phyloP scores from a whole-genome alignment of 1,140 invertebrate genomes.

The Drosophila athabasca region DNA sequence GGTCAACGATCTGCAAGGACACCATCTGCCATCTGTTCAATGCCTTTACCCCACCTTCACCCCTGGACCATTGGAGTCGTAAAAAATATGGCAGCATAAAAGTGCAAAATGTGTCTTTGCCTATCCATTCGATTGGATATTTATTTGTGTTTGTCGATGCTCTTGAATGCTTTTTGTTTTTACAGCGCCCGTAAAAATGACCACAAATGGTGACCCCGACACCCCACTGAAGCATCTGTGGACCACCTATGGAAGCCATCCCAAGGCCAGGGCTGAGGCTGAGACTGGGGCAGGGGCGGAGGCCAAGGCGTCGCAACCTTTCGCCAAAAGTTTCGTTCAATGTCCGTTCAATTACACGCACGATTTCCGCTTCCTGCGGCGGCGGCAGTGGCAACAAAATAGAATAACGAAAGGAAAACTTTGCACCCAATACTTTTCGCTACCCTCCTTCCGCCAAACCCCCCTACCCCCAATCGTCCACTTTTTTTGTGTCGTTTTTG shows the following conservation, averaged over 20 bases:
- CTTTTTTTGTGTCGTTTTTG: conserved; percentile 3
- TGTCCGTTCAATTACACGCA: conserved; percentile 79
- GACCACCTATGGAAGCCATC: no score
- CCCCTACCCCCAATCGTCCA: no score
- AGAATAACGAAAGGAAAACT: conserved; percentile 28
- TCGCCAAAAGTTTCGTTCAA: conserved; percentile 71
- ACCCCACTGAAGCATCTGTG: neutral
- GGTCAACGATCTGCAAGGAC: no score
- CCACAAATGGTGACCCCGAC: conserved; percentile 56
- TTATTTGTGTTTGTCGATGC: conserved; percentile 48
- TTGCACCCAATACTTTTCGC: conserved; percentile 49
- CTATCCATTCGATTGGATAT: conserved; percentile 33
- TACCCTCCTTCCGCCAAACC: conserved; percentile 19
- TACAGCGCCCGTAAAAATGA: conserved; percentile 74
- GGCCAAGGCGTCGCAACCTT: conserved; percentile 41
- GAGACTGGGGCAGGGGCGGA: no score
- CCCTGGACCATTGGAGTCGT: conserved; percentile 9
- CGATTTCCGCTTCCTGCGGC: conserved; percentile 77
- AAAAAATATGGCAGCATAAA: conserved; percentile 43
- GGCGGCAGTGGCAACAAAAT: conserved; percentile 25
- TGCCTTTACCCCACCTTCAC: no score
- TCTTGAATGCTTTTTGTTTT: conserved; percentile 63
- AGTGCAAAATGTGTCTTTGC: conserved; percentile 46
- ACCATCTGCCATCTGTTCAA: conserved; percentile 2
- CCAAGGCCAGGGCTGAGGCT: no score